Evolutionary conservation across 2,113 vertebrate species (phyloP), one percentile per base, ranked within the genome.

Genomic region (Chrysemys picta): DNA sequence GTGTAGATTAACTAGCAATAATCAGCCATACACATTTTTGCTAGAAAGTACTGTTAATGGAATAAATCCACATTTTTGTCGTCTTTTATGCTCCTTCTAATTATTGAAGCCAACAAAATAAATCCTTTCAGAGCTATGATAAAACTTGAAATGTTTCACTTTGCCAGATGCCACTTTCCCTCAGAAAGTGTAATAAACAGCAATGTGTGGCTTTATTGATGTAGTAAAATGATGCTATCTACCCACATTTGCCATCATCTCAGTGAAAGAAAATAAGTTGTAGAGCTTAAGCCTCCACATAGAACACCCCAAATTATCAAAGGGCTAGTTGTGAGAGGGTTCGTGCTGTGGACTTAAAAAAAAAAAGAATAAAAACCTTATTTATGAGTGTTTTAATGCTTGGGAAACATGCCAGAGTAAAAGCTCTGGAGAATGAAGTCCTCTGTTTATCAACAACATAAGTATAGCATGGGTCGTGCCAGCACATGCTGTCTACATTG

Each of bases 21-120:
- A 22, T 12, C 27, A 84, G 11, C 80, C 50, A 12, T 80, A 88
- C 85, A 42, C 7, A 49, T 29, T 56, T 93, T 45, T 53, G 24
- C 11, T 76, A 85, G 31, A 56, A 87, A 85, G 6, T n/a, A 50
- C 76, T 91, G 84, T 69, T 76, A 56, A 87, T 83, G n/a, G n/a
- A 75, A 90, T 75, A 92, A 75, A 35, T 4, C 9, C 59, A 78
- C 12, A 7, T 83, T 54, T 88, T 13, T 31, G 10, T 57, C 27
- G 1, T 56, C 31, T 87, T 83, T 85, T 49, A 13, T 91, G 78
- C 65, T 50, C 5, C 54, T 85, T 81, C n/a, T 80, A 53, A 25
- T 65, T 89, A 13, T 49, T 91, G 84, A 89, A 95, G 89, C 42
- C n/a, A 89, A 38, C 29, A 49, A 95, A 86, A 90, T 82, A 24